Conservation (phyloP, 2,888 invertebrate species). For the Catonia carolina region DNA sequence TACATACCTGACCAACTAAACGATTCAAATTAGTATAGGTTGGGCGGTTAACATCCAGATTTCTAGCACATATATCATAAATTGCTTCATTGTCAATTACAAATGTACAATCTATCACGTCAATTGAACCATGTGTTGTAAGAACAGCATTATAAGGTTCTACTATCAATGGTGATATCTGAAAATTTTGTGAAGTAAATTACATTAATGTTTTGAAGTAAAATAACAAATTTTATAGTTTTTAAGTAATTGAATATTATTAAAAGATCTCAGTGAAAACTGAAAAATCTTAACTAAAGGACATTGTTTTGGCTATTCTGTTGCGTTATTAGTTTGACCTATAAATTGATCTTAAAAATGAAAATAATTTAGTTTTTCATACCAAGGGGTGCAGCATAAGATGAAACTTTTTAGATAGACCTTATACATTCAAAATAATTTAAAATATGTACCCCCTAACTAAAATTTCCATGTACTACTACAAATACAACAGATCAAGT, state of each 20-base stretch:
- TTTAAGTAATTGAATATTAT: too few relatives aligned
- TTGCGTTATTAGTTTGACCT: too few relatives aligned
- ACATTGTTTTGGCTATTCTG: not conserved
- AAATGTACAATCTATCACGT: conserved; percentile 84
- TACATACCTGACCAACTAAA: conserved; percentile 55
- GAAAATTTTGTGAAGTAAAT: conserved; percentile 34
- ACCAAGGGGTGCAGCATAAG: too few relatives aligned
- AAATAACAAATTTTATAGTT: not conserved
- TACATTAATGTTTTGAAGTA: not conserved
- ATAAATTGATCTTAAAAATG: too few relatives aligned
- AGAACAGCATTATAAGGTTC: conserved; percentile 91
- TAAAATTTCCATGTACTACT: too few relatives aligned
- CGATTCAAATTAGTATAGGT: conserved; percentile 79
- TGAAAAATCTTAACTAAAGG: too few relatives aligned
- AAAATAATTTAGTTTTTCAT: too few relatives aligned
- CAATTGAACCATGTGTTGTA: conserved; percentile 83
- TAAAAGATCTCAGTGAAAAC: not conserved
- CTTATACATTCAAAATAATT: too few relatives aligned
- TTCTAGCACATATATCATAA: conserved; percentile 83
- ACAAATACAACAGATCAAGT: too few relatives aligned
- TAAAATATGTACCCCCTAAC: too few relatives aligned
- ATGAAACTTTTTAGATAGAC: too few relatives aligned
- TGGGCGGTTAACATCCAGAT: conserved; percentile 75
- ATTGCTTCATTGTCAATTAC: conserved; percentile 96
- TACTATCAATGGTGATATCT: conserved; percentile 87